A percentile compares a stretch with the other conserved stretches of the same genome.
Conservation (phyloP, 2,797 vertebrate species). For the Gouania willdenowi region DNA sequence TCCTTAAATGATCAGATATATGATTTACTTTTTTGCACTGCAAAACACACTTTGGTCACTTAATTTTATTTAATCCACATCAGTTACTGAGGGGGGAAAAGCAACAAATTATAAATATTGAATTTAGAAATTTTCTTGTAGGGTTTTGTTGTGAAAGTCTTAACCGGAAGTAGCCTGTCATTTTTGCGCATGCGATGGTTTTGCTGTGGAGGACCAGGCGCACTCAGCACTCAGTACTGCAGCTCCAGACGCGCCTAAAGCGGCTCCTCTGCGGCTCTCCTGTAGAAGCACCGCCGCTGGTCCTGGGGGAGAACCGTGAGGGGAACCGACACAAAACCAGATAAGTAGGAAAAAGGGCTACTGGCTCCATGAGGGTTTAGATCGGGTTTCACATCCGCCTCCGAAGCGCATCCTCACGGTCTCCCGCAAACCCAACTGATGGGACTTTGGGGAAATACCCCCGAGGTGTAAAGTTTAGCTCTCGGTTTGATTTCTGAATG, state of each 20-base stretch:
- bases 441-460: conserved; percentile 20
- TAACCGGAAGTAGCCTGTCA: not conserved
- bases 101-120: no score
- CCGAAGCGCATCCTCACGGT: conserved; percentile 10
- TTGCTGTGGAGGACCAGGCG: conserved; percentile 33
- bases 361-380: conserved; percentile 4
- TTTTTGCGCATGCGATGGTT: not conserved
- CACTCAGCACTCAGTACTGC: conserved; percentile 39
- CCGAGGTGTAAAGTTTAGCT: no score
- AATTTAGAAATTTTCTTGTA: no score
- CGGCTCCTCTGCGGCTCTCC: not conserved
- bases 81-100: no score
- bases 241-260: conserved; percentile 24
- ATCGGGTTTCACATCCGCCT: conserved; percentile 5
- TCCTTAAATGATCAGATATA: no score
- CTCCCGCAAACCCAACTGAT: not conserved
- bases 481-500: conserved; percentile 15
- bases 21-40: no score
- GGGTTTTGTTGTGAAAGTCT: conserved; percentile 46
- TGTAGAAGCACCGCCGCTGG: conserved; percentile 35
- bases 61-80: no score
- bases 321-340: conserved; percentile 2
- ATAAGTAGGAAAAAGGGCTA: conserved; percentile 35
- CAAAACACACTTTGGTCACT: no score
- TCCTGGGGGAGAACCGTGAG: no score